These are phyloP conservation scores for Masticophis lateralis DNA, from an alignment of 2,797 vertebrate genomes.

Conservation along the genomic window DNA sequence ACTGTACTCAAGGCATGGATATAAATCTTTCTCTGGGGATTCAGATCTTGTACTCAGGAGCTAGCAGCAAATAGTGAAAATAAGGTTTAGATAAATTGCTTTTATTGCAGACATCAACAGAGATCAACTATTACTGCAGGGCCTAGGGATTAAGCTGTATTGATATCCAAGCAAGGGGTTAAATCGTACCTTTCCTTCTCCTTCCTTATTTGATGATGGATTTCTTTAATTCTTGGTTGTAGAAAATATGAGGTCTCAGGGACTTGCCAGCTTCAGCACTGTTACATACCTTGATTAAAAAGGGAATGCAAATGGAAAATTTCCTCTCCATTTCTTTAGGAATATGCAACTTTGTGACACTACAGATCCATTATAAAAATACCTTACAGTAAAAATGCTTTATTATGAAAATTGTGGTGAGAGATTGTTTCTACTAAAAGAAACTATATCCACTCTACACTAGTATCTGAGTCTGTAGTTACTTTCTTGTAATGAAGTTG, in stretches of 20 bases:
- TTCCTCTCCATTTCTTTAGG: neutral
- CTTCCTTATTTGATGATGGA: neutral
- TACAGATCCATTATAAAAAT: neutral
- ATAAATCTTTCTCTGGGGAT: neutral
- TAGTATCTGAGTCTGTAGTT: neutral
- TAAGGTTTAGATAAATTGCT: neutral
- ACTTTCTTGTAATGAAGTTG: neutral
- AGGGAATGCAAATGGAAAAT: neutral
- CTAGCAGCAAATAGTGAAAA: neutral
- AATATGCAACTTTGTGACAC: neutral
- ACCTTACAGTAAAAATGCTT: neutral
- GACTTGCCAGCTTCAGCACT: neutral
- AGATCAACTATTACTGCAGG: neutral
- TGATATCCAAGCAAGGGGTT: neutral
- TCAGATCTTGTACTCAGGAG: neutral
- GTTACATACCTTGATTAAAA: neutral
- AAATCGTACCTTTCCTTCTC: neutral
- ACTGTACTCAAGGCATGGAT: neutral
- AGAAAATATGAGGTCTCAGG: neutral
- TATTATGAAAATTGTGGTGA: neutral
- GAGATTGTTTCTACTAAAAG: neutral
- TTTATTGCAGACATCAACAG: neutral
- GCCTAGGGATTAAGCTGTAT: neutral
- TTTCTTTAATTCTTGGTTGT: neutral
- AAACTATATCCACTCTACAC: neutral